A percentile compares a stretch with the other conserved stretches of the same genome.
Conservation (phyloP, 1,140 invertebrate species). For the Drosophila sturtevanti region DNA sequence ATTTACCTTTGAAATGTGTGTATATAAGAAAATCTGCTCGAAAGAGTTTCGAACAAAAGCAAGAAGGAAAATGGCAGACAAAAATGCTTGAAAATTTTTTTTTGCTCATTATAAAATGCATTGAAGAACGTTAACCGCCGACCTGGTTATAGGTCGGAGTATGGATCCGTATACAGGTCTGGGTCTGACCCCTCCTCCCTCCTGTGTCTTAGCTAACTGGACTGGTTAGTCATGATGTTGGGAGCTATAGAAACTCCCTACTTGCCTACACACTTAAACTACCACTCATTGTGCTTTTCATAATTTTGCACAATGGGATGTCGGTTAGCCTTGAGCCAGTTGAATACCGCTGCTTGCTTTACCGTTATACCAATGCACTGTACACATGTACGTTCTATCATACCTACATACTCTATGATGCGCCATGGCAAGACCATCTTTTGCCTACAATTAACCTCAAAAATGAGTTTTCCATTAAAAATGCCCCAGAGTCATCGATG, state of each 20-base stretch:
- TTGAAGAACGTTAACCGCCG: constrained; percentile 56
- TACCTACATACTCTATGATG: no score
- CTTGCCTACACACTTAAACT: constrained; percentile 32
- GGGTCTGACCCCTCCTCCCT: no score
- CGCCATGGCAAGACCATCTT: constrained; percentile 42
- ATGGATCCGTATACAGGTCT: background rate
- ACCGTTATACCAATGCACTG: background rate
- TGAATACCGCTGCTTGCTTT: constrained; percentile 9
- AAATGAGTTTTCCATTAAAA: constrained; percentile 82
- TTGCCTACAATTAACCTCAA: constrained; percentile 82
- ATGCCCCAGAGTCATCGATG: constrained; percentile 79
- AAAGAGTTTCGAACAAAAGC: no score
- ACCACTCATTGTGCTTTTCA: constrained; percentile 63
- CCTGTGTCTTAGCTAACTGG: no score
- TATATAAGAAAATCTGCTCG: background rate
- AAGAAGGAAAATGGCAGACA: background rate
- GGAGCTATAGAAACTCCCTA: constrained; percentile 3
- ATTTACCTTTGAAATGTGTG: background rate
- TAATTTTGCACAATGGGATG: constrained; percentile 67
- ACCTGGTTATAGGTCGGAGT: constrained; percentile 34
- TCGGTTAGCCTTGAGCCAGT: constrained; percentile 56
- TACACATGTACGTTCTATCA: no score
- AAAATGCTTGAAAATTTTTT: constrained; percentile 51
- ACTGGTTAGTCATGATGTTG: background rate
- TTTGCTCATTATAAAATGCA: constrained; percentile 72